Base-by-base conservation (phyloP, 2,888 invertebrate genomes). In the Taenaris catops region DNA sequence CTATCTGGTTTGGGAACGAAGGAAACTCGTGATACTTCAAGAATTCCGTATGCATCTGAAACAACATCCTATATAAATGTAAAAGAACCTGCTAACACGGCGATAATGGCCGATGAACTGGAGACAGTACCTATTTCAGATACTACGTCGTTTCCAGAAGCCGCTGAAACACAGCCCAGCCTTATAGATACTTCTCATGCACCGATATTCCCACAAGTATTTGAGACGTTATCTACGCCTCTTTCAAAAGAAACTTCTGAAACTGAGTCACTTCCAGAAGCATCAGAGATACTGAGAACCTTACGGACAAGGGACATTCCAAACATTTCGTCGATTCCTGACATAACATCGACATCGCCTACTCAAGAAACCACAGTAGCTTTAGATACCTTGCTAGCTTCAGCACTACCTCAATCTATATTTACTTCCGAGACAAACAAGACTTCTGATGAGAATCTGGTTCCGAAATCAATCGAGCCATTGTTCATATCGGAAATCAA, bases 11-110 rank as follows among this genome's bases (percentile, higher is more conserved):
- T 8, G 11, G 10, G 2, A 3, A 2, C 16, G 8, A 23, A 34
- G 5, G 17, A 27, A 17, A 21, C 8, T 17, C 4, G 1, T 5
- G 20, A 14, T 9, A 25, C 8, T 19, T n/a, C 19, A 1, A 6
- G 4, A 17, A 1, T 17, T 6, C 16, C 16, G 16, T 4, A 1
- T 6, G 4, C 16, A 10, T 16, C 26, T 16, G 17, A 25, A 2
- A 25, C 9, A 6, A 6, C 21, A 2, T 9, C 21, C 4, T 9
- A 8, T 2, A 2, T 8, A 9, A 9, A 1, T 4, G 9, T 9
- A 9, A 24, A 24, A 10, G 24, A 24, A 24, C 10, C n/a, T 17
- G 5, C 16, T 17, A 17, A n/a, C n/a, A n/a, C n/a, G n/a, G n/a
- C n/a, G n/a, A n/a, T n/a, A n/a, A n/a, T n/a, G n/a, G n/a, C n/a